Base-by-base conservation (phyloP, 2,797 vertebrate species). In the Astyanax mexicanus region DNA sequence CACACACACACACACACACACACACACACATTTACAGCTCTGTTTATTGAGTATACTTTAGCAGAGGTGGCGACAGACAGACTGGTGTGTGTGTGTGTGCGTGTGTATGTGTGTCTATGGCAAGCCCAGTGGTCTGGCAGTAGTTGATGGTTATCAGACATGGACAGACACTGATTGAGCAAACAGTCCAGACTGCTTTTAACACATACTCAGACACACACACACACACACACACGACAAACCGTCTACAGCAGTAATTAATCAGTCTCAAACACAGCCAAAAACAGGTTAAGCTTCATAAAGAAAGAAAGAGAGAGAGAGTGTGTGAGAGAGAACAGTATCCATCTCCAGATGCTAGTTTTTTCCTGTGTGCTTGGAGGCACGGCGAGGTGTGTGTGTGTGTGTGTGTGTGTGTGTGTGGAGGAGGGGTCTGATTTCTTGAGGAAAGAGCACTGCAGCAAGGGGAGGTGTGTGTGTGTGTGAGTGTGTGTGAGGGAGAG, bases 391-490 rank as follows among this genome's bases (percentile, higher is more conserved):
- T n/a, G 13, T 45, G 13, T 45, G 13, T 13, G 11, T 44, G 44
- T 45, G 44, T n/a, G 44, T 45, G 44, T 17, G 44, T 45, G 54
- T 79, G 55, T 78, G 67, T 79, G 54, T 60, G 42, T 27, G 52
- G 23, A 40, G 45, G 69, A 72, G 65, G 64, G 85, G 72, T 80
- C 62, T 42, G 75, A 86, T 85, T 83, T 77, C 71, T 84, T 58
- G 80, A 82, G 83, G 87, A 82, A 83, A 10, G 49, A 72, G 42
- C 51, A 47, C 65, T 74, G 66, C 77, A 70, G 57, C 55, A 64
- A 69, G 42, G 35, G 70, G 71, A 42, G 9, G 58, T 64, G 69
- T 69, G 77, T 62, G 55, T 74, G 45, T 19, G 45, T 32, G 5
- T 32, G 29, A 32, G 5, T 32, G 29, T 32, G 29, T 5, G 29